Evolutionary conservation across 1,140 invertebrate genomes (phyloP).

Genomic region (Bicyclus anynana): DNA sequence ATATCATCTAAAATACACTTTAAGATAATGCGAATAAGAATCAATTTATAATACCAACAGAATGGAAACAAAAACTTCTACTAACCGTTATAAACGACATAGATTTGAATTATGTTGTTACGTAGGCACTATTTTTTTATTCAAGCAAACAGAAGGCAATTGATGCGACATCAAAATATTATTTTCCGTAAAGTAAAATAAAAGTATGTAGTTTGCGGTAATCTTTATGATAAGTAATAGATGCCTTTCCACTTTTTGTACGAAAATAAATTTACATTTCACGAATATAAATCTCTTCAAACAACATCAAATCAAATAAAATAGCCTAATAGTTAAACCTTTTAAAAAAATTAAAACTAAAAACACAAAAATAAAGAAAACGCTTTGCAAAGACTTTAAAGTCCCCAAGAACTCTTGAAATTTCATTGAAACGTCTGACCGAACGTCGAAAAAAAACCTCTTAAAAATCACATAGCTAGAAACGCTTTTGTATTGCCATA

Average conservation of each 20-base stretch:
- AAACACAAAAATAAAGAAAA: background rate
- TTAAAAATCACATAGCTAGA: background rate
- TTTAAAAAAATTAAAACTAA: too few relatives aligned
- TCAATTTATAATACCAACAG: conserved; percentile 31
- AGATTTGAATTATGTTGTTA: conserved; percentile 46
- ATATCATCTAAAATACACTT: conserved; percentile 31
- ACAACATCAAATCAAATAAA: too few relatives aligned
- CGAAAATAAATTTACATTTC: too few relatives aligned
- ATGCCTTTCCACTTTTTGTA: too few relatives aligned
- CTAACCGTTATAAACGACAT: conserved; percentile 45
- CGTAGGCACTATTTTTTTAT: conserved; percentile 40
- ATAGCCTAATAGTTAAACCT: too few relatives aligned
- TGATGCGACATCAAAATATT: background rate
- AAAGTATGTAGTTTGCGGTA: too few relatives aligned
- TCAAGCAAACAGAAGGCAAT: conserved; percentile 39
- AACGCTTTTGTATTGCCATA: background rate
- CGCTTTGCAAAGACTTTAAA: background rate
- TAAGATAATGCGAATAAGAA: conserved; percentile 27
- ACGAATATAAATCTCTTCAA: too few relatives aligned
- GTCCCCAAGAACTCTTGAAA: background rate
- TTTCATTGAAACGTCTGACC: background rate
- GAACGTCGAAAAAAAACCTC: background rate
- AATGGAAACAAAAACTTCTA: conserved; percentile 31
- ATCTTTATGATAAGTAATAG: too few relatives aligned
- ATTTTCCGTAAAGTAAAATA: background rate